Percentiles rank a stretch among this genome's conserved stretches.
Evolutionary conservation across 2,888 invertebrate genomes (phyloP).

Genomic region (Tenthredo scrophulariae): DNA sequence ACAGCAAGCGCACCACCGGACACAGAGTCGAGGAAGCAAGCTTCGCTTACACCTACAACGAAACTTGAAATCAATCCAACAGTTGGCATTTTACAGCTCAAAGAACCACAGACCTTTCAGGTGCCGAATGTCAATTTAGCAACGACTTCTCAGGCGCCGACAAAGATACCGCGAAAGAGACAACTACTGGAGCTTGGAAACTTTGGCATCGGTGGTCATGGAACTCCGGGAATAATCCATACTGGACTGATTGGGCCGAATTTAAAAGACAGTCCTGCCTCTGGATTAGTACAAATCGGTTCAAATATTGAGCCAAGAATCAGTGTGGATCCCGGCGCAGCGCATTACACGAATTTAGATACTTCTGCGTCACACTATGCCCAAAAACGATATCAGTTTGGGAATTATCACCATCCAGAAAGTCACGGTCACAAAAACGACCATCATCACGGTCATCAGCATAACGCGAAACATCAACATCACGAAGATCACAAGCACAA

Average conservation of each 20-base stretch:
- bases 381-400: conserved; percentile 34
- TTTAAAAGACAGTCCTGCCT: not conserved
- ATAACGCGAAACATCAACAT: conserved; percentile 63
- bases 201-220: conserved; percentile 11
- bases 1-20: conserved; percentile 31
- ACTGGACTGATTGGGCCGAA: not conserved
- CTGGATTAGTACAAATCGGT: not conserved
- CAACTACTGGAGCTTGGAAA: conserved; percentile 37
- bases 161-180: conserved; percentile 18
- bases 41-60: not conserved
- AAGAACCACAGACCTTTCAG: not conserved
- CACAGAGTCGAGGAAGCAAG: not conserved
- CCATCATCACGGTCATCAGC: conserved; percentile 59
- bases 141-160: not conserved
- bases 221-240: not conserved
- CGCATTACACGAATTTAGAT: conserved; percentile 2
- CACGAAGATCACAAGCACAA: conserved; percentile 61
- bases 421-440: conserved; percentile 55
- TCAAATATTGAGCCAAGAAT: conserved; percentile 41
- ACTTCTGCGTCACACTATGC: conserved; percentile 60
- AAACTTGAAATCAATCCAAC: not conserved
- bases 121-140: not conserved
- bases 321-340: not conserved
- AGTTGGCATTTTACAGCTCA: not conserved
- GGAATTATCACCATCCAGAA: conserved; percentile 58